Conservation (phyloP, 2,113 vertebrate genomes). For the Gulo gulo region DNA sequence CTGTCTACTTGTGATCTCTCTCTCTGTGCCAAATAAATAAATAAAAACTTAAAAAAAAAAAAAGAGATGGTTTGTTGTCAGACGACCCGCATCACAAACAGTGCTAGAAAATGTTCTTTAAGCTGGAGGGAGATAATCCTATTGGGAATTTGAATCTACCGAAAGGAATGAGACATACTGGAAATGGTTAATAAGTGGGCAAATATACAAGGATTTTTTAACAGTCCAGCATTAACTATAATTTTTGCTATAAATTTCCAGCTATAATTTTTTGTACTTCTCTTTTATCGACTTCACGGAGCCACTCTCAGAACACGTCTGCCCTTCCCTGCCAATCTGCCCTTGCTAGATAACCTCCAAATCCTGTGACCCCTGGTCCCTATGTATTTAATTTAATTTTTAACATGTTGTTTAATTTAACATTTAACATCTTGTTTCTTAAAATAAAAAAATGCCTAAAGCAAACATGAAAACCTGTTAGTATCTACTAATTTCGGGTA, state of each 20-base stretch:
- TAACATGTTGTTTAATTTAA: not conserved
- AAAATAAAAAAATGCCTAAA: not conserved
- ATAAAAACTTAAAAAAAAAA: too few relatives aligned
- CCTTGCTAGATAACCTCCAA: not conserved
- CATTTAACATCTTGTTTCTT: conserved; percentile 3
- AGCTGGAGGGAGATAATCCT: not conserved
- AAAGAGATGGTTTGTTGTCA: not conserved
- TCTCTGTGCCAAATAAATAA: too few relatives aligned
- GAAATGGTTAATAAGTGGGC: not conserved
- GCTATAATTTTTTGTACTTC: not conserved
- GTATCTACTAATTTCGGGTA: not conserved
- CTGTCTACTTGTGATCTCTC: too few relatives aligned
- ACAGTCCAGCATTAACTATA: not conserved
- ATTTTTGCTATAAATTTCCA: not conserved
- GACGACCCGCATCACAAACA: not conserved
- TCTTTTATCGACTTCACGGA: not conserved
- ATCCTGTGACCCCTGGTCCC: not conserved
- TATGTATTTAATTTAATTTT: not conserved
- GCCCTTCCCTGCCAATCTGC: not conserved
- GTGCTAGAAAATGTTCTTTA: not conserved
- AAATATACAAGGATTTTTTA: not conserved
- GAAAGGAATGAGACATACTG: not conserved
- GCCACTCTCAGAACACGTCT: not conserved
- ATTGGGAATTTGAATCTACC: not conserved
- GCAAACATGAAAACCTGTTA: not conserved